Conservation (phyloP, 2,797 vertebrate genomes). For the Cynopterus sphinx region DNA sequence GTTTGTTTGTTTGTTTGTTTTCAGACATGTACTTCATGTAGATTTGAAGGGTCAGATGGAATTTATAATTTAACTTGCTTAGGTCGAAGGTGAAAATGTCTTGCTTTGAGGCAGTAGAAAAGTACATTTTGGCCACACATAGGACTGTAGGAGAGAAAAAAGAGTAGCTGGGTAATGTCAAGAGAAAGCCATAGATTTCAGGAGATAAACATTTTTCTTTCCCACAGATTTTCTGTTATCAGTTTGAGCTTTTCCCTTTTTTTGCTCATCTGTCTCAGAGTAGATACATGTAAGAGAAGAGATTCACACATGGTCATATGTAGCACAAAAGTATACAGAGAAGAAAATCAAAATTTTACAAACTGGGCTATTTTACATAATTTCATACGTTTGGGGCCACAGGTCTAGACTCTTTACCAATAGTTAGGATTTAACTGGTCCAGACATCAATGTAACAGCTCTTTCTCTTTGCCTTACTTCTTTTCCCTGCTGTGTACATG, state of each 20-base stretch:
- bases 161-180: neutral
- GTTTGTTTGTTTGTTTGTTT: neutral
- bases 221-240: neutral
- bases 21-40: neutral
- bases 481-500: fast-evolving
- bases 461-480: no score
- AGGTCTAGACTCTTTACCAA: neutral
- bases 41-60: neutral
- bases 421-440: neutral
- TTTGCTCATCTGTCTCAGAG: neutral
- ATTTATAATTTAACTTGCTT: neutral
- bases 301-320: fast-evolving
- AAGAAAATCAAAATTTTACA: neutral
- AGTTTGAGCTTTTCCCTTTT: neutral
- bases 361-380: fast-evolving
- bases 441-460: fast-evolving
- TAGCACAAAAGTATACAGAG: fast-evolving
- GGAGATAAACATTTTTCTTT: neutral
- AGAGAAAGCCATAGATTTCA: neutral
- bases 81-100: neutral
- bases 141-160: neutral
- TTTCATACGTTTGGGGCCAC: fast-evolving
- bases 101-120: neutral
- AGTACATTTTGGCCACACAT: neutral
- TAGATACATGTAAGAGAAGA: fast-evolving